Percentiles rank a stretch among this genome's conserved stretches.
These are phyloP conservation scores for Pterois miles DNA, from an alignment of 2,797 vertebrate species.

Conservation along the genomic window DNA sequence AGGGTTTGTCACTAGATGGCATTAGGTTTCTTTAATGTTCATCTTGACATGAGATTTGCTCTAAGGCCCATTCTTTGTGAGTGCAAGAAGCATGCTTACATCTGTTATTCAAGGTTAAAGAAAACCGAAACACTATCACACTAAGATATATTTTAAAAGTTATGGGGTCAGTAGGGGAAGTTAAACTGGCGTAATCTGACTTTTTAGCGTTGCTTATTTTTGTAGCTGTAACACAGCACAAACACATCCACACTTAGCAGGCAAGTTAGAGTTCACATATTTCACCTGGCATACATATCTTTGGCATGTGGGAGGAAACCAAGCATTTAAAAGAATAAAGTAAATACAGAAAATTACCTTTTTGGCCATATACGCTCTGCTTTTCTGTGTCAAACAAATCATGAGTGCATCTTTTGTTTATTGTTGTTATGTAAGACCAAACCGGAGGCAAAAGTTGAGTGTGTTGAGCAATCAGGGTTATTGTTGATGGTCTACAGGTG, in stretches of 20 bases:
- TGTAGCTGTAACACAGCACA: not conserved
- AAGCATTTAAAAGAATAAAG: conserved; percentile 46
- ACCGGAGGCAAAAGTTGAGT: conserved; percentile 1
- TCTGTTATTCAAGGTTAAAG: not conserved
- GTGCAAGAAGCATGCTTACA: not conserved
- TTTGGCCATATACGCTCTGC: conserved; percentile 39
- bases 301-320: conserved; percentile 59
- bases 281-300: conserved; percentile 49
- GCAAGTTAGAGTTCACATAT: conserved; percentile 53
- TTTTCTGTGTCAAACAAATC: conserved; percentile 57
- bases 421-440: conserved; percentile 40
- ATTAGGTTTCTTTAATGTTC: not conserved
- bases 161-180: not conserved
- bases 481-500: conserved; percentile 61
- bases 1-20: not conserved
- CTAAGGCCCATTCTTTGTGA: not conserved
- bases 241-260: conserved; percentile 30
- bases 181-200: not conserved
- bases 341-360: conserved; percentile 65
- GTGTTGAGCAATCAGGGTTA: conserved; percentile 9
- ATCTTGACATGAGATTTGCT: not conserved
- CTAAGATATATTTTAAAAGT: not conserved
- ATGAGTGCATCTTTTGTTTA: conserved; percentile 49
- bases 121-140: not conserved
- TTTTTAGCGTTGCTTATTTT: not conserved